Percentiles rank a stretch among this genome's conserved stretches.
phyloP scores from a whole-genome alignment of 2,888 invertebrate genomes.

The Hemithea aestivaria region DNA sequence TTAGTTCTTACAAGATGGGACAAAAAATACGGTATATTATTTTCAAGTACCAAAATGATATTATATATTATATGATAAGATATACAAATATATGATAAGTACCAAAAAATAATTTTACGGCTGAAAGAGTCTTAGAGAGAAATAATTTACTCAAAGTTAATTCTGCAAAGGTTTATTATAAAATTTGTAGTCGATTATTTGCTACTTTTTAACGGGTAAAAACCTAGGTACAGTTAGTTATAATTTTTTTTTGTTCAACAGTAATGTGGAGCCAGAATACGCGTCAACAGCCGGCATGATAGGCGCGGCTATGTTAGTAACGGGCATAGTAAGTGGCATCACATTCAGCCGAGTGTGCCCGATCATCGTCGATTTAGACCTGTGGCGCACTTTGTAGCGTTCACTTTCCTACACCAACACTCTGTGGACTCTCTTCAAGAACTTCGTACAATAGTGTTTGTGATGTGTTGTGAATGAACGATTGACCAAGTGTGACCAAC shows the following conservation, averaged over 20 bases:
- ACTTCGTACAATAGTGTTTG: conserved; percentile 28
- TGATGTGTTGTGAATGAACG: conserved; percentile 1
- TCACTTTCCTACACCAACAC: conserved; percentile 37
- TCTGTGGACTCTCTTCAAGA: conserved; percentile 43
- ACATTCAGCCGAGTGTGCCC: conserved; percentile 85
- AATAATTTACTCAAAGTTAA: too few relatives aligned
- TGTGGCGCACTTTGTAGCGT: conserved; percentile 56
- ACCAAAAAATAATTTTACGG: too few relatives aligned
- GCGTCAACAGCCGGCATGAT: conserved; percentile 96
- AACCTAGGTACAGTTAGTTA: too few relatives aligned
- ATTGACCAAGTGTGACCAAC: background rate
- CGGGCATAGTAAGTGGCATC: conserved; percentile 93
- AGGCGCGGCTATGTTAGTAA: conserved; percentile 93
- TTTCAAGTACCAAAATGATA: too few relatives aligned
- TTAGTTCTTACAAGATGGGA: too few relatives aligned
- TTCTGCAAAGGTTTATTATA: too few relatives aligned
- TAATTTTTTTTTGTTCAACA: conserved; percentile 51
- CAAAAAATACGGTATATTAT: too few relatives aligned
- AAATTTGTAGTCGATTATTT: too few relatives aligned
- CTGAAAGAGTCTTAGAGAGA: too few relatives aligned
- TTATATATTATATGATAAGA: too few relatives aligned
- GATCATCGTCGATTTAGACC: conserved; percentile 61
- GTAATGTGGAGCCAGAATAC: conserved; percentile 89
- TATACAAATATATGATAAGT: too few relatives aligned
- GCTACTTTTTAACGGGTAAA: too few relatives aligned